Evolutionary conservation across 2,113 vertebrate species (phyloP).

Genomic region (Phoenicopterus ruber): DNA sequence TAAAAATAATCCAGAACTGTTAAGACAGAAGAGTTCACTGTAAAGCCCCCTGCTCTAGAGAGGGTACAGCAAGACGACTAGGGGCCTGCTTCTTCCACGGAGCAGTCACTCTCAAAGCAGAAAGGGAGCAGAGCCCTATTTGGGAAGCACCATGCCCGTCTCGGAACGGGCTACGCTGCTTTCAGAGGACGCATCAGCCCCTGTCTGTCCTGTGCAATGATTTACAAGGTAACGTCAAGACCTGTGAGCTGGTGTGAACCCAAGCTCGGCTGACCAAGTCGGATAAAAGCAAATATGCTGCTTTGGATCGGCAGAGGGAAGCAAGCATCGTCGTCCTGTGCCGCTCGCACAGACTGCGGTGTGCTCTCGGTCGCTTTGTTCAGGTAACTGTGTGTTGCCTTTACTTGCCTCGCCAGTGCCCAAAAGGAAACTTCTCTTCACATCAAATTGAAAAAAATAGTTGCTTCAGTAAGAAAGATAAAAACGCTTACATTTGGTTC

Average conservation of each 20-base stretch:
- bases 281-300: background rate
- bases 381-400: background rate
- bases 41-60: background rate
- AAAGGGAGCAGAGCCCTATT: background rate
- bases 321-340: background rate
- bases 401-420: background rate
- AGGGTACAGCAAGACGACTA: background rate
- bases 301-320: background rate
- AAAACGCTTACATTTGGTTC: background rate
- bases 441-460: background rate
- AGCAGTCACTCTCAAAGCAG: background rate
- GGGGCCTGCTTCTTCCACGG: background rate
- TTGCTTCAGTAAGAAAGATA: background rate
- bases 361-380: background rate
- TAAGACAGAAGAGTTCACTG: background rate
- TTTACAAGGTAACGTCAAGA: background rate
- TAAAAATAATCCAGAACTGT: background rate
- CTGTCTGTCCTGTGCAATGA: background rate
- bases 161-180: background rate
- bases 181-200: background rate
- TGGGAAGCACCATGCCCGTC: rapidly evolving
- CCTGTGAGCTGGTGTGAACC: background rate
- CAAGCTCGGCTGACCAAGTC: background rate
- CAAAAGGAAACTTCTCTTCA: background rate
- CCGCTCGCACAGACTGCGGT: rapidly evolving